Evolutionary conservation across 2,888 invertebrate species (phyloP), one percentile per base, ranked within the genome.

Genomic region (Parascotia fuliginaria): DNA sequence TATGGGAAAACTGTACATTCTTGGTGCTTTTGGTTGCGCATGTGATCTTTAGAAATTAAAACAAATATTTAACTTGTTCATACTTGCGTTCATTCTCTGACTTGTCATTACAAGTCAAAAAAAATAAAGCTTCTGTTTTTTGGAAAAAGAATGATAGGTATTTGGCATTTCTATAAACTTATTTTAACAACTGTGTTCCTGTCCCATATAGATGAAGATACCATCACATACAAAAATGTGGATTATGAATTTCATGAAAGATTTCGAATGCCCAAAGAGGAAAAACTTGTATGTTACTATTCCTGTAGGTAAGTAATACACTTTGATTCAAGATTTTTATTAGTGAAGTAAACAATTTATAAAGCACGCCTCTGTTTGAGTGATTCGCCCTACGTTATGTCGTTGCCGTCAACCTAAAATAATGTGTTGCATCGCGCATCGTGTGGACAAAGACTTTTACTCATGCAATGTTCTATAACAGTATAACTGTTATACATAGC

Each of bases 221-320:
- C 97, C 31, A 94, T 96, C 63, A 93, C 94, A 47, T 96, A 96
- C 76, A 96, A 95, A 90, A 94, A 94, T 71, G 95, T 96, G 29
- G 94, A 95, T 14, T 95, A 95, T 70, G 97, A 97, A 83, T 99
- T 98, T 83, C 95, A 96, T 72, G 95, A 96, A 79, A 92, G 97
- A 65, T 99, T 99, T 87, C 95, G 95, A 74, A 95, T 99, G 93
- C 97, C 98, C 0, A 94, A 95, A 70, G 98, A 98, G 78, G 99
- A 99, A 80, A 98, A 97, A 83, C 93, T 99, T 66, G 99, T 99
- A 9, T 98, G 97, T 87, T 98, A 97, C 81, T 97, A 97, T 83
- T 96, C 97, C 9, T 97, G 97, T 93, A 97, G 96, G 98, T 98
- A 93, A 87, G 89, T 73, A 42, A 33, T n/a, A 1, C 49, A 46